A percentile compares a stretch with the other conserved stretches of the same genome.
phyloP scores from a whole-genome alignment of 2,888 invertebrate species.

The Rhopalosiphum nymphaeae region DNA sequence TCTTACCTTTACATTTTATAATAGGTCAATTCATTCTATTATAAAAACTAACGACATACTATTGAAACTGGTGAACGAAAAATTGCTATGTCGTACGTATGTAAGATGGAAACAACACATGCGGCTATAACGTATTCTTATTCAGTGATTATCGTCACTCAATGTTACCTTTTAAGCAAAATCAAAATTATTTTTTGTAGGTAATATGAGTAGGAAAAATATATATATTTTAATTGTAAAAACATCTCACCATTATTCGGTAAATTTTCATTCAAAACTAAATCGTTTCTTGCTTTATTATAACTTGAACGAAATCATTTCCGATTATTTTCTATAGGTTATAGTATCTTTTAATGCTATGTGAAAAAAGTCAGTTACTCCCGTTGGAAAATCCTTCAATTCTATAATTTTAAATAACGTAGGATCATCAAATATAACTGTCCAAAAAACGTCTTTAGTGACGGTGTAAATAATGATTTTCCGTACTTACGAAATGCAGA shows the following conservation, averaged over 20 bases:
- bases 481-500: not conserved
- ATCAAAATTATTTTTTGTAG: too few relatives aligned
- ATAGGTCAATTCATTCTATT: too few relatives aligned
- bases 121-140: too few relatives aligned
- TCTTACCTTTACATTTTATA: too few relatives aligned
- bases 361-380: not conserved
- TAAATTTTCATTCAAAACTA: not conserved
- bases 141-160: too few relatives aligned
- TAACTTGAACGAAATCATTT: slow-evolving; percentile 66
- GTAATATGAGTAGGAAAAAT: too few relatives aligned
- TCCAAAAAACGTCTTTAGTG: not conserved
- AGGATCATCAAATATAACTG: not conserved
- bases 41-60: too few relatives aligned
- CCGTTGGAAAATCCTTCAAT: not conserved
- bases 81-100: too few relatives aligned
- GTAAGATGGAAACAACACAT: too few relatives aligned
- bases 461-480: not conserved
- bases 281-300: slow-evolving; percentile 65
- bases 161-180: too few relatives aligned
- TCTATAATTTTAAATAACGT: not conserved
- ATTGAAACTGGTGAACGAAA: too few relatives aligned
- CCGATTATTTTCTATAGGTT: slow-evolving; percentile 60
- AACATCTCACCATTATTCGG: not conserved
- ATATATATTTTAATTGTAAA: too few relatives aligned
- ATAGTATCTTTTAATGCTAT: slow-evolving; percentile 66